Conservation (phyloP, 2,888 invertebrate genomes). For the Drosophila infuscata region DNA sequence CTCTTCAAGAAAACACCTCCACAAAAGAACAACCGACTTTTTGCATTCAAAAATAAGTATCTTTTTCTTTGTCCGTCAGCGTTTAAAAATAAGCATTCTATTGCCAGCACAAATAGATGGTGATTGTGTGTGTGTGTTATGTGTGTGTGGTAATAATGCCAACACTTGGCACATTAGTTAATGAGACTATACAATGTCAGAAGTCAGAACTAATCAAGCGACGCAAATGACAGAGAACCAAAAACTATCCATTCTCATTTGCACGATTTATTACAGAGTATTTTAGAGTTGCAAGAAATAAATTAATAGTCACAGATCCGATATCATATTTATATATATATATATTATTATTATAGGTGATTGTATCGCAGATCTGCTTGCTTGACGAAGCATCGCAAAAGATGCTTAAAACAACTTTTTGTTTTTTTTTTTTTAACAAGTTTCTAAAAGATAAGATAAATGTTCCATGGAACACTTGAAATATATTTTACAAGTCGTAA, state of each 20-base stretch:
- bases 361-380: too few relatives aligned
- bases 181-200: slow-evolving; percentile 25
- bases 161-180: slow-evolving; percentile 44
- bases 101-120: slow-evolving; percentile 37
- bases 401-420: background rate
- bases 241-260: background rate
- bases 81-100: slow-evolving; percentile 63
- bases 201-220: slow-evolving; percentile 20
- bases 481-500: background rate
- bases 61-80: slow-evolving; percentile 48
- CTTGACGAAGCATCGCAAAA: too few relatives aligned
- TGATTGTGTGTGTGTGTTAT: background rate
- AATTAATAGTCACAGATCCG: background rate
- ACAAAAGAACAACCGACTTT: slow-evolving; percentile 32
- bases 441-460: background rate
- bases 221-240: background rate
- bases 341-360: background rate
- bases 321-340: background rate
- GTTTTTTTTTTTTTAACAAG: background rate
- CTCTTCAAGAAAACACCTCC: slow-evolving; percentile 2
- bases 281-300: background rate
- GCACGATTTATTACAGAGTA: background rate
- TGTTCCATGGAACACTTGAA: background rate
- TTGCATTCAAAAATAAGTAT: slow-evolving; percentile 40
- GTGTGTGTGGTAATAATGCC: slow-evolving; percentile 32